phyloP scores from a whole-genome alignment of 2,888 invertebrate genomes.

The Napeogenes inachia region DNA sequence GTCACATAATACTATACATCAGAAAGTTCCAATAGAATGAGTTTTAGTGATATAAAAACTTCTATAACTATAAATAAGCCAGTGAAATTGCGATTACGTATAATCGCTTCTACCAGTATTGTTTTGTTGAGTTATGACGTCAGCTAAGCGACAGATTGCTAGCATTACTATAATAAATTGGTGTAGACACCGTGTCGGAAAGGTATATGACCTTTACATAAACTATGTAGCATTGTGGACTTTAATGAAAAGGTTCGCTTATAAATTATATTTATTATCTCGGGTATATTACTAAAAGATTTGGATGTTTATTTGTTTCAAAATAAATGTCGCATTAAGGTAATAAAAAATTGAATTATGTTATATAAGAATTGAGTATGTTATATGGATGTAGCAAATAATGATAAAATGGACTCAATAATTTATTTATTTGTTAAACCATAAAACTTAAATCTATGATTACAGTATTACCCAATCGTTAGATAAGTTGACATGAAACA shows the following conservation, averaged over 20 bases:
- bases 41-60: conserved; percentile 16
- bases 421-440: too few species aligned
- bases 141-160: conserved; percentile 66
- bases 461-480: too few species aligned
- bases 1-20: conserved; percentile 15
- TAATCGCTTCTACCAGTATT: conserved; percentile 45
- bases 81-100: conserved; percentile 46
- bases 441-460: too few species aligned
- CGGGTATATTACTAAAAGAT: too few species aligned
- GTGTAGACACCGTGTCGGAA: conserved; percentile 52
- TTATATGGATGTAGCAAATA: conserved; percentile 5
- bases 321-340: not conserved
- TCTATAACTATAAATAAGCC: conserved; percentile 47
- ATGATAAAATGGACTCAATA: conserved; percentile 4
- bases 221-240: conserved; percentile 17
- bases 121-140: conserved; percentile 43
- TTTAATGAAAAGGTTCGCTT: conserved; percentile 2
- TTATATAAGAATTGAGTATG: not conserved
- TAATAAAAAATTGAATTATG: too few species aligned
- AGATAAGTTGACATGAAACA: too few species aligned
- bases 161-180: conserved; percentile 70
- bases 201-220: conserved; percentile 56
- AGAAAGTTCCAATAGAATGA: conserved; percentile 8
- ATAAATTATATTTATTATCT: not conserved
- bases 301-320: not conserved